Evolutionary conservation across 2,797 vertebrate genomes (phyloP), one percentile per base, ranked within the genome.

Genomic region (Paramormyrops hopkinsi): DNA sequence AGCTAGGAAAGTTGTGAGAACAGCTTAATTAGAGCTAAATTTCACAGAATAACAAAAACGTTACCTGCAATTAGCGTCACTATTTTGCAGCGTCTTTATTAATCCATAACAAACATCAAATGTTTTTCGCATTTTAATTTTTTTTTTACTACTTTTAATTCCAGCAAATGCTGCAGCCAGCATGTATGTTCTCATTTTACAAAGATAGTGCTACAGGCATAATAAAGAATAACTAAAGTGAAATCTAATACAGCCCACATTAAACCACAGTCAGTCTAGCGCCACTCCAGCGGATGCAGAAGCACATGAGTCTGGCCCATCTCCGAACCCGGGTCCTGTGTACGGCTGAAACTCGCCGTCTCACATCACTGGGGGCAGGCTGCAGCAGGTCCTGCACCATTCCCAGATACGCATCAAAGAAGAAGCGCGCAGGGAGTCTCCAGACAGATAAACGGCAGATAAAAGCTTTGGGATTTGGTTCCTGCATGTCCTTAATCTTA

Each of bases 381-480:
- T 59, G 53, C 19, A 59, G 33, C 85, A 41, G 50, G 53, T n/a
- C 53, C 37, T 87, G 22, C 33, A 19, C 5, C 50, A 53, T 87
- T 62, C 86, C 86, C 29, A 56, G 48, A 54, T 8, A 46, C n/a
- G 83, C 85, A 41, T 56, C 29, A 56, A 17, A 56, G 53, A 56
- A 86, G 22, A 59, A 82, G 76, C 76, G 19, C 44, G 7, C 29
- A 2, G 83, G 22, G 48, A 51, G 22, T 56, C 48, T 86, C 19
- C 51, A 87, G 51, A 44, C 83, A 87, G 51, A 33, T 65, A 46
- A 62, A 65, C 12, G 87, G 33, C 37, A 46, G 59, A 88, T 51
- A 76, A 88, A 88, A 51, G 69, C 87, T 88, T 22, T 48, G 44
- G 44, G 86, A 87, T 33, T 41, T 56, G 51, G 51, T 59, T 87